Percentiles rank a stretch among this genome's conserved stretches.
These are phyloP conservation scores for Eledona agricola DNA, from an alignment of 2,888 invertebrate genomes.

Conservation along the genomic window DNA sequence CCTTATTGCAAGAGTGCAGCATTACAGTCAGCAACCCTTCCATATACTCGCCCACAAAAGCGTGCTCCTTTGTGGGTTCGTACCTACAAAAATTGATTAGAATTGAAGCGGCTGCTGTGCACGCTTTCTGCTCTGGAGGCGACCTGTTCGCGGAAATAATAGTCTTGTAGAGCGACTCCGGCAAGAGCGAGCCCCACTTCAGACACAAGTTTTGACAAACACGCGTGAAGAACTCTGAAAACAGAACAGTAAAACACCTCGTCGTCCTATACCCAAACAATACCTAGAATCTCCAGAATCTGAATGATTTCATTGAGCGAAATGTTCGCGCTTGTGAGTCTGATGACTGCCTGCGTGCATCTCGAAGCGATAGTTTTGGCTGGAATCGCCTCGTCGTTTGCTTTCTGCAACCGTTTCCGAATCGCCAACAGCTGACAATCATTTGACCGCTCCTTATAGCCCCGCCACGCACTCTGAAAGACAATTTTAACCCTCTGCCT, in stretches of 20 bases:
- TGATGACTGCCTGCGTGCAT: constrained; percentile 52
- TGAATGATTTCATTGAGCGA: constrained; percentile 58
- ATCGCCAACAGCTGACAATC: constrained; percentile 49
- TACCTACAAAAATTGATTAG: constrained; percentile 75
- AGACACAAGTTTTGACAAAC: constrained; percentile 56
- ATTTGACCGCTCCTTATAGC: constrained; percentile 55
- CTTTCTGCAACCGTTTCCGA: constrained; percentile 52
- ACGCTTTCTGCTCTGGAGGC: constrained; percentile 68
- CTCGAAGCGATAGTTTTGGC: constrained; percentile 57
- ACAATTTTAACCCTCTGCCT: neutral
- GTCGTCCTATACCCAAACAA: constrained; percentile 9
- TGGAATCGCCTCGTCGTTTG: constrained; percentile 51
- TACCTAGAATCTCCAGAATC: constrained; percentile 62
- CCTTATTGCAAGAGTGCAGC: constrained; percentile 74
- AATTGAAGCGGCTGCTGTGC: constrained; percentile 66
- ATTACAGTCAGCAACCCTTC: constrained; percentile 71
- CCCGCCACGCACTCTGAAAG: constrained; percentile 60
- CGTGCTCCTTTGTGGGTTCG: constrained; percentile 67
- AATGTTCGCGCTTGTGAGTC: constrained; percentile 50
- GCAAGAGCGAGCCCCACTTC: constrained; percentile 55
- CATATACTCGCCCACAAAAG: constrained; percentile 70
- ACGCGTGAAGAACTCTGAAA: constrained; percentile 62
- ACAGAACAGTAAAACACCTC: neutral
- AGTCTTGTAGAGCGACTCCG: constrained; percentile 58
- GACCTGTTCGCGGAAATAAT: constrained; percentile 66